Evolutionary conservation across 2,888 invertebrate species (phyloP).

Genomic region (Pammene aurita): DNA sequence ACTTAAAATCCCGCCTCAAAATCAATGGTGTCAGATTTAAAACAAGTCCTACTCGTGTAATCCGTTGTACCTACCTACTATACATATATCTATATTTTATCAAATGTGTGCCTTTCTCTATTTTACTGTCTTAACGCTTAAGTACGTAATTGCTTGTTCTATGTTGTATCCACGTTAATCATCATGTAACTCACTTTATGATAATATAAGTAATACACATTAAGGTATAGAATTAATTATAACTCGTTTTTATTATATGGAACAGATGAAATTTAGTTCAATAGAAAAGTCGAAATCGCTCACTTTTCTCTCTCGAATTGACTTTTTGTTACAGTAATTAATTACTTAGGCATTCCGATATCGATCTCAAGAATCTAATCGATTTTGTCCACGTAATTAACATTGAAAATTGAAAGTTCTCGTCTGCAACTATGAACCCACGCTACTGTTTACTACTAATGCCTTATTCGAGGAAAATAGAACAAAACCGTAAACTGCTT

Average conservation of each 20-base stretch:
- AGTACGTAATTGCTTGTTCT: conserved; percentile 13
- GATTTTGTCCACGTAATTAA: conserved; percentile 8
- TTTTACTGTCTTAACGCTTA: conserved; percentile 34
- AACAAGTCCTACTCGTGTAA: not conserved
- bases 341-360: not conserved
- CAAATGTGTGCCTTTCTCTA: conserved; percentile 57
- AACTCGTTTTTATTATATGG: not conserved
- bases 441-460: conserved; percentile 1
- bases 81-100: conserved; percentile 46
- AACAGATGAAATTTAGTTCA: not conserved
- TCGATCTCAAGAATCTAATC: conserved; percentile 3
- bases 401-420: conserved; percentile 3
- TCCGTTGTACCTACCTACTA: not conserved
- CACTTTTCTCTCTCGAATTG: not conserved
- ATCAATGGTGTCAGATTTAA: not conserved
- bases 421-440: not conserved
- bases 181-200: not conserved
- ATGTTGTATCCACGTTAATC: not conserved
- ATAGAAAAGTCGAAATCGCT: not conserved
- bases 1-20: no score
- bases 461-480: not conserved
- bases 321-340: conserved; percentile 1
- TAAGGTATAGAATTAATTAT: not conserved
- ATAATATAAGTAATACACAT: not conserved
- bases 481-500: not conserved